These are phyloP conservation scores for Myrmecobius fasciatus DNA, from an alignment of 2,113 vertebrate genomes.

Conservation along the genomic window DNA sequence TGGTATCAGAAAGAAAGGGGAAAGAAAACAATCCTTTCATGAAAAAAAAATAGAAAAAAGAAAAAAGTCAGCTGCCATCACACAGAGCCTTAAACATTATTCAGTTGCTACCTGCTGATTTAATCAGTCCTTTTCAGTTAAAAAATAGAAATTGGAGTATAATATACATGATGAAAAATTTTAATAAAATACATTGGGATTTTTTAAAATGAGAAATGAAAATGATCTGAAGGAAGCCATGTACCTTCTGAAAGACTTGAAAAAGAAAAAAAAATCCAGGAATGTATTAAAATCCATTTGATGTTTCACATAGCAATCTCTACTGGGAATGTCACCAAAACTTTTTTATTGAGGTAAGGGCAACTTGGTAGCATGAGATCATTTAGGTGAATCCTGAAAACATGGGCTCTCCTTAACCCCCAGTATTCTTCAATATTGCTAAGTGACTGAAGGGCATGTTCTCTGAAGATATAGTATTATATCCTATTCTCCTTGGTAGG, in stretches of 20 bases:
- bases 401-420: neutral
- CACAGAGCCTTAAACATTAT: constrained; percentile 84
- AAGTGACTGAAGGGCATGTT: neutral
- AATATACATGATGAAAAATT: constrained; percentile 83
- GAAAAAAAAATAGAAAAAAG: constrained; percentile 59
- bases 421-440: neutral
- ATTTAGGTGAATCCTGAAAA: neutral
- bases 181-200: constrained; percentile 83
- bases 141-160: constrained; percentile 82
- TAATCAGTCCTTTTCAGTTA: constrained; percentile 84
- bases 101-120: constrained; percentile 85
- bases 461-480: neutral
- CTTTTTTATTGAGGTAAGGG: neutral
- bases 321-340: neutral
- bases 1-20: constrained; percentile 64
- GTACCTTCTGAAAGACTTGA: constrained; percentile 65
- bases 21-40: constrained; percentile 72
- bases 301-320: constrained; percentile 7
- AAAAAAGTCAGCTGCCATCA: constrained; percentile 83
- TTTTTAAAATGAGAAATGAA: constrained; percentile 80
- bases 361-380: neutral
- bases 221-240: constrained; percentile 68
- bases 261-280: constrained; percentile 51
- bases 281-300: constrained; percentile 31
- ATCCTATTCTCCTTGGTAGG: neutral